Base-by-base conservation (phyloP, 2,797 vertebrate species). In the Muscicapa striata region DNA sequence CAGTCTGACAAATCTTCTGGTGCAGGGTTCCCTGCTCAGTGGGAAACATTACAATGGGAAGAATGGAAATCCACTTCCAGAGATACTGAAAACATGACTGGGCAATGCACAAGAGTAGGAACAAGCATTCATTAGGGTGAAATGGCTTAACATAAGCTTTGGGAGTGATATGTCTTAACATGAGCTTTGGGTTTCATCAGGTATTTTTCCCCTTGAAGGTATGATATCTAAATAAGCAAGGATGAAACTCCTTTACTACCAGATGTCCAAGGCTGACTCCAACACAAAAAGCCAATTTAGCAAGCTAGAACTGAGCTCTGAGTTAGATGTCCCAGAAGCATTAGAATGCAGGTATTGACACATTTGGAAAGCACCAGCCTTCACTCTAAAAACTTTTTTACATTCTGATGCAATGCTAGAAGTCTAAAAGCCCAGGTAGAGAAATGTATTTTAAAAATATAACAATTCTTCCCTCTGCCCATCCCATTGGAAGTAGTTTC, bases 151-250 rank as follows among this genome's bases (percentile, higher is more conserved):
- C 36, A 43, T 52, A 67, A 77, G 32, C 49, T 89, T 89, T 91
- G 54, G 38, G 13, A 24, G 20, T 54, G 55, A 62, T 89, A 40
- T 40, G 67, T 67, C 49, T 76, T 90, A 90, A 82, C 38, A 64
- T 32, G 70, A 92, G 20, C 46, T 94, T 91, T 85, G 54, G 29
- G 54, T 89, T 96, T 93, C 79, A 85, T 90, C 62, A 85, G 30
- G 59, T 40, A 21, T 67, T 93, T 87, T 76, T 79, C 16, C 32
- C 30, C 76, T 90, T 90, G 87, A 94, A 96, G 59, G 45, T 19
- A 46, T 73, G 36, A 36, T 73, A 22, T 70, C 69, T 93, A 81
- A 91, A 87, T 89, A 76, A 81, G 36, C 72, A 77, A 36, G 20
- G 34, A 43, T 72, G 84, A 96, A 95, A 80, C 54, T 83, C 32